phyloP scores from a whole-genome alignment of 2,888 invertebrate genomes.

The Diploptera punctata region DNA sequence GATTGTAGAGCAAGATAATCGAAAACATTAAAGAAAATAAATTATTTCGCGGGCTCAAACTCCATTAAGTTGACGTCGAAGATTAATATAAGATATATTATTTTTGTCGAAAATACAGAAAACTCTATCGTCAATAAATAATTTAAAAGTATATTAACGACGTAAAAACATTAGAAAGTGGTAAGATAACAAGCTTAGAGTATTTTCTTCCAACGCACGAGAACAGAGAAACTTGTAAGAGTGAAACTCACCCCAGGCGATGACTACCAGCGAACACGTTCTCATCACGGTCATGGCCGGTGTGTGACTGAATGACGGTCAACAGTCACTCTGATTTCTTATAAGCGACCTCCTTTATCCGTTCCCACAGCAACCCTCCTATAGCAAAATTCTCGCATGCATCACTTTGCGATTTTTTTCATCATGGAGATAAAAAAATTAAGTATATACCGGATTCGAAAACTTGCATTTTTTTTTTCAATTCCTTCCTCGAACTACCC shows the following conservation, averaged over 20 bases:
- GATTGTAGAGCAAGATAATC: too few species aligned
- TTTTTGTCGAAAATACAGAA: not conserved
- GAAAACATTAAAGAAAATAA: too few species aligned
- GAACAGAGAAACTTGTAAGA: not conserved
- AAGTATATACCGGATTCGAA: too few species aligned
- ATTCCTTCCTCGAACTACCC: too few species aligned
- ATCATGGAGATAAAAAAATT: too few species aligned
- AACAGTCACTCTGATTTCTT: not conserved
- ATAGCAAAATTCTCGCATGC: too few species aligned
- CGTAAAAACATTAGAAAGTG: not conserved
- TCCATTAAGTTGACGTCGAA: too few species aligned
- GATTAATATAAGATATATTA: too few species aligned
- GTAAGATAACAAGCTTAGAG: not conserved
- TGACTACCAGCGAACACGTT: not conserved
- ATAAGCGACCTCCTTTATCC: constrained; percentile 4
- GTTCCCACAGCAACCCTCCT: not conserved
- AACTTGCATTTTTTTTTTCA: too few species aligned
- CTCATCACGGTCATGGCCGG: constrained; percentile 9
- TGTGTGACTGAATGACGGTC: not conserved
- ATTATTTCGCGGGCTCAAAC: too few species aligned
- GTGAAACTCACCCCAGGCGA: not conserved
- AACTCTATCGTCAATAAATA: not conserved
- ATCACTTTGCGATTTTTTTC: too few species aligned
- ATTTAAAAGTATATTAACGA: not conserved
- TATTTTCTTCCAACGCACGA: not conserved